Base-by-base conservation (phyloP, 2,113 vertebrate species). In the Brachirus orientalis region DNA sequence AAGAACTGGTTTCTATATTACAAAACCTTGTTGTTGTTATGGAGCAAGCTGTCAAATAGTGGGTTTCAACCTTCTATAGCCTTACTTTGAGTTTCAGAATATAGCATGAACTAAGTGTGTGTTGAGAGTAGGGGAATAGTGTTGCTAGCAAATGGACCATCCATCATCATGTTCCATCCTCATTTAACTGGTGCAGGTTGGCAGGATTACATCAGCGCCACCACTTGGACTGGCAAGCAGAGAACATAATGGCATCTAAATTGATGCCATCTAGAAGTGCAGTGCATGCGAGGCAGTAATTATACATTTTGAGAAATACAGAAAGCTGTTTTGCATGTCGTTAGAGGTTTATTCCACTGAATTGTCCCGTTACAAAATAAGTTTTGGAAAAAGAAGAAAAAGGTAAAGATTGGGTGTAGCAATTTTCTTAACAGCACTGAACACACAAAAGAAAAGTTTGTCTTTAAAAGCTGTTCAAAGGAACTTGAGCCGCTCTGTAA, bases 181-280 rank as follows among this genome's bases (percentile, higher is more conserved):
- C 61, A 54, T 72, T 77, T 72, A 65, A 55, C 13, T 44, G 62
- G 45, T 53, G 71, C 61, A 47, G 57, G 73, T 63, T 83, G 64
- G 53, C 33, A 64, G 70, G 69, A 66, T 65, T 58, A 54, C 80
- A 85, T 87, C 75, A 80, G 77, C 65, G 50, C 68, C 86, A 74
- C 79, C 80, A 57, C 56, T 65, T 68, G 77, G 75, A 68, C 67
- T 7, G 46, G 66, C n/a, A n/a, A n/a, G n/a, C n/a, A n/a, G 46
- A n/a, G 22, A 28, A 71, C 56, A 47, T 74, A 85, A 86, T 82
- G 81, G 68, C 67, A 77, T 75, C 74, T 74, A 82, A 90, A 90
- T 85, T 69, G 81, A 83, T 81, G 69, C 72, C 64, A 75, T 86
- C 77, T 50, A 66, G 72, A 88, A 84, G 75, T 53, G 72, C 65